These are phyloP conservation scores for Ceramica pisi DNA, from an alignment of 2,888 invertebrate genomes.

Conservation along the genomic window DNA sequence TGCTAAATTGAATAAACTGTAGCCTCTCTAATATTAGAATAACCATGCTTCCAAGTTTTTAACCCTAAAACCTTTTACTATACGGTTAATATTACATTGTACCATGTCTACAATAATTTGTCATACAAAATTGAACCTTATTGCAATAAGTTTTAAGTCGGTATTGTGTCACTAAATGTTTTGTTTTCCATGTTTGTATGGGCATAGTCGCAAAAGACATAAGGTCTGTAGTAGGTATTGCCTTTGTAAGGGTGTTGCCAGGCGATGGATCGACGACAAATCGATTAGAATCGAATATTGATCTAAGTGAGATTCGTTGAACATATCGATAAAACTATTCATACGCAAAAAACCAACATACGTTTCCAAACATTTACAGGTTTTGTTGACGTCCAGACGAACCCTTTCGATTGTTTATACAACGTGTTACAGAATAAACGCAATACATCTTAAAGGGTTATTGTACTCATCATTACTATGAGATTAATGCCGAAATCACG, in stretches of 20 bases:
- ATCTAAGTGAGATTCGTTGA: no score
- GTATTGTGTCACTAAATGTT: not conserved
- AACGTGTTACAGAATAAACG: no score
- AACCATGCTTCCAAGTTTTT: constrained; percentile 28
- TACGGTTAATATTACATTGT: constrained; percentile 5
- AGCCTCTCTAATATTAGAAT: constrained; percentile 15
- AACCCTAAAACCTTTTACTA: not conserved
- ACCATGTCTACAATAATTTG: constrained; percentile 3
- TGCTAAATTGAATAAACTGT: constrained; percentile 1
- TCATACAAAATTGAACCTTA: constrained; percentile 13
- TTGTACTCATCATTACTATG: no score
- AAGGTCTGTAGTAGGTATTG: not conserved
- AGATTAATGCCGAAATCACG: no score
- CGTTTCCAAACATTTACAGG: not conserved
- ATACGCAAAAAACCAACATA: no score
- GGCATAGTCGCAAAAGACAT: not conserved
- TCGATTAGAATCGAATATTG: not conserved
- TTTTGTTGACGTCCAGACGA: not conserved
- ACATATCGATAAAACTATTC: not conserved
- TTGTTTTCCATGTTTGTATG: constrained; percentile 24
- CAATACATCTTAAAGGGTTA: no score
- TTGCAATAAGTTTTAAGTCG: not conserved
- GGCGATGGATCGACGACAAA: not conserved
- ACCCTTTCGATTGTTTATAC: not conserved
- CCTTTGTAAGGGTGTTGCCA: not conserved